These are phyloP conservation scores for Chamaea fasciata DNA, from an alignment of 2,113 vertebrate species.

Conservation along the genomic window DNA sequence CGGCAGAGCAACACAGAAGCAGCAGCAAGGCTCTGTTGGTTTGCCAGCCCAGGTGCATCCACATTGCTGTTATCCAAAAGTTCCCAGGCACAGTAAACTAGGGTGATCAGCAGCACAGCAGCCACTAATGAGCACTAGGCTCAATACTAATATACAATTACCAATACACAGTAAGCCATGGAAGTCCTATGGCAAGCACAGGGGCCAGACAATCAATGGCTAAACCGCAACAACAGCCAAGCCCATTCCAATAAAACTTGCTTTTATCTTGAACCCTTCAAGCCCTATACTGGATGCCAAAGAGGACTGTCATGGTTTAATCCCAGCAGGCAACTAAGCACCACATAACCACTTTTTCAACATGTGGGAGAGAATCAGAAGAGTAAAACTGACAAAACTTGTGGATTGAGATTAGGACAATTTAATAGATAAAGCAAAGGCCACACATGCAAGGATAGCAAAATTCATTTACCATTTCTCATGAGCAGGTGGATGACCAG, in stretches of 20 bases:
- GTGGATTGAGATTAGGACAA: neutral
- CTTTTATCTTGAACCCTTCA: neutral
- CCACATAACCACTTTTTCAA: neutral
- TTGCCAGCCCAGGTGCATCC: neutral
- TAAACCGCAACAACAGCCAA: neutral
- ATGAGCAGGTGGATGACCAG: neutral
- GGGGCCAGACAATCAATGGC: neutral
- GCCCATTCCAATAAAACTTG: neutral
- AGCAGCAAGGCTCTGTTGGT: neutral
- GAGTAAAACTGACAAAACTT: neutral
- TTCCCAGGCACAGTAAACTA: neutral
- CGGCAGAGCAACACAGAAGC: neutral
- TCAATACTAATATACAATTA: neutral
- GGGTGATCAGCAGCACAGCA: neutral
- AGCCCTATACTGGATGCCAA: neutral
- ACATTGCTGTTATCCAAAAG: neutral
- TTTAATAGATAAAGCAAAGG: neutral
- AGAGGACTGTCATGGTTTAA: neutral
- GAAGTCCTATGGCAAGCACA: neutral
- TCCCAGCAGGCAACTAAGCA: neutral
- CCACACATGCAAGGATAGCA: rapidly evolving
- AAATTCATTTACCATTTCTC: neutral
- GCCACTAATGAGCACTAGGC: too few species aligned
- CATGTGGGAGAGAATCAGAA: neutral
- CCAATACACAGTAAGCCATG: neutral